A percentile compares a stretch with the other conserved stretches of the same genome.
Conservation (phyloP, 1,140 invertebrate species). For the Scaptomyza pallida region DNA sequence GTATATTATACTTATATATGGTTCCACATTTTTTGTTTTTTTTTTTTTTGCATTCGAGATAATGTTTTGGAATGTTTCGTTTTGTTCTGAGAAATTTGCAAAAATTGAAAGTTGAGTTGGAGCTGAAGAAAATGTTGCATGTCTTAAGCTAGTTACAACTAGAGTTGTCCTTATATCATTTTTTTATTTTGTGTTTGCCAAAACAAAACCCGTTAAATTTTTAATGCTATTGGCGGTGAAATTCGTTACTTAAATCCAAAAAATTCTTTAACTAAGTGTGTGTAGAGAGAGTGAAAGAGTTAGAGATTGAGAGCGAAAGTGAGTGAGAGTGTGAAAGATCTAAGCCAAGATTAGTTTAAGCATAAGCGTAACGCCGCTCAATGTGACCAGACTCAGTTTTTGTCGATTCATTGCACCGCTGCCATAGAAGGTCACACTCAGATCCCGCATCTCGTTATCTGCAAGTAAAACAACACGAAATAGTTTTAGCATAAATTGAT, state of each 20-base stretch:
- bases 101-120: slow-evolving; percentile 25
- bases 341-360: slow-evolving; percentile 64
- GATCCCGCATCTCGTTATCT: slow-evolving; percentile 82
- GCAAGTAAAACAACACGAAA: slow-evolving; percentile 28
- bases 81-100: slow-evolving; percentile 20
- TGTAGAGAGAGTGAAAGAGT: no score
- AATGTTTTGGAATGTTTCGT: slow-evolving; percentile 45
- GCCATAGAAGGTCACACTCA: slow-evolving; percentile 84
- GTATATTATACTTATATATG: slow-evolving; percentile 62
- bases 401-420: slow-evolving; percentile 69
- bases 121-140: slow-evolving; percentile 22
- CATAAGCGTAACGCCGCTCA: slow-evolving; percentile 59
- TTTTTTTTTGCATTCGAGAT: slow-evolving; percentile 30
- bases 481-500: not conserved
- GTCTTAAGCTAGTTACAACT: slow-evolving; percentile 44
- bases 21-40: slow-evolving; percentile 55
- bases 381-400: slow-evolving; percentile 60
- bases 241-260: slow-evolving; percentile 60
- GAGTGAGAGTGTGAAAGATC: slow-evolving; percentile 7
- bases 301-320: no score
- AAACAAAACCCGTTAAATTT: slow-evolving; percentile 41
- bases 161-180: slow-evolving; percentile 16
- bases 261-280: slow-evolving; percentile 1
- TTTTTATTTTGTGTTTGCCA: slow-evolving; percentile 17
- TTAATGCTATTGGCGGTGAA: slow-evolving; percentile 75